A percentile compares a stretch with the other conserved stretches of the same genome.
These are phyloP conservation scores for Dioctria rufipes DNA, from an alignment of 2,888 invertebrate genomes.

Conservation along the genomic window DNA sequence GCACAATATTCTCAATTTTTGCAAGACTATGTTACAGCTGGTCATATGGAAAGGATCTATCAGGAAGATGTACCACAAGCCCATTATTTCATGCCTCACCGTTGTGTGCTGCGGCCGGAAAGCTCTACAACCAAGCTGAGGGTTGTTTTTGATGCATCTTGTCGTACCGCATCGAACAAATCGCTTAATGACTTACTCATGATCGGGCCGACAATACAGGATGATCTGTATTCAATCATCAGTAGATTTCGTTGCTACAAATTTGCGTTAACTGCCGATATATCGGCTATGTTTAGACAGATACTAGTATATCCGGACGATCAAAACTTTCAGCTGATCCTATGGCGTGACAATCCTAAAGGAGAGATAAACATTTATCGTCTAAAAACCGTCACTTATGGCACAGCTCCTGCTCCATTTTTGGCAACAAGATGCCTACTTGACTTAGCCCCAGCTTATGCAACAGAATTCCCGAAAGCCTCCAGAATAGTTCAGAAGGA, in stretches of 20 bases:
- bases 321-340: constrained; percentile 62
- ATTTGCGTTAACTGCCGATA: too few relatives aligned
- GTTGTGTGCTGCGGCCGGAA: too few relatives aligned
- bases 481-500: constrained; percentile 55
- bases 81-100: too few relatives aligned
- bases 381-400: neutral
- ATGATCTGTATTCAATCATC: too few relatives aligned
- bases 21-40: constrained; percentile 22
- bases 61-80: neutral
- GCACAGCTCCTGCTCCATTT: neutral
- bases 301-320: constrained; percentile 61
- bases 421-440: constrained; percentile 47
- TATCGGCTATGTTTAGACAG: too few relatives aligned
- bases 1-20: constrained; percentile 48
- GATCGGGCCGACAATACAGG: too few relatives aligned
- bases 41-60: constrained; percentile 41
- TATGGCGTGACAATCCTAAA: constrained; percentile 64
- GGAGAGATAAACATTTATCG: neutral
- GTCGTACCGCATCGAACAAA: too few relatives aligned
- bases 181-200: too few relatives aligned
- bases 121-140: too few relatives aligned
- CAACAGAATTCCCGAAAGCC: constrained; percentile 59
- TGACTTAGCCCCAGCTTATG: constrained; percentile 58
- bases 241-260: too few relatives aligned
- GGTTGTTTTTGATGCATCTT: too few relatives aligned